Percentiles rank a stretch among this genome's conserved stretches.
These are phyloP conservation scores for Carassius carassius DNA, from an alignment of 2,113 vertebrate species.

Conservation along the genomic window DNA sequence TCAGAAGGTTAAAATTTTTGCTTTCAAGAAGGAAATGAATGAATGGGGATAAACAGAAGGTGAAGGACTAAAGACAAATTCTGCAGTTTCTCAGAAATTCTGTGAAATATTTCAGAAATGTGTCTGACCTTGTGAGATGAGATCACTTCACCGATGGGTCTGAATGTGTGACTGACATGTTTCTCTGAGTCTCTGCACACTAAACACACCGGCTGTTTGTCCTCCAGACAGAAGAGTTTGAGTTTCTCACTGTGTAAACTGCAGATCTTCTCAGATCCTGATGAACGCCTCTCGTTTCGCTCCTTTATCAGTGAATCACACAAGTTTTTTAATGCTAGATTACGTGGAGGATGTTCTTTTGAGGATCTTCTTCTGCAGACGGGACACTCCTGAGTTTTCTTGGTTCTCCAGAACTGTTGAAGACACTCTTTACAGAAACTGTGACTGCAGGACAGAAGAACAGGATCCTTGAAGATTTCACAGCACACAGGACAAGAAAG, in stretches of 20 bases:
- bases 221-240: slow-evolving; percentile 11
- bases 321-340: background rate
- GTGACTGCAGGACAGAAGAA: background rate
- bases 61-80: too few relatives aligned
- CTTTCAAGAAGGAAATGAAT: too few relatives aligned
- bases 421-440: background rate
- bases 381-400: background rate
- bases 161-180: background rate
- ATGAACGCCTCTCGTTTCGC: background rate
- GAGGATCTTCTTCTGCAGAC: background rate
- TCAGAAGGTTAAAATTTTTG: too few relatives aligned
- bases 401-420: background rate
- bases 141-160: background rate
- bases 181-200: background rate
- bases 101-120: background rate
- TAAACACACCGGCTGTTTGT: background rate
- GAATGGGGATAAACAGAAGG: too few relatives aligned
- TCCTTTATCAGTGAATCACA: background rate
- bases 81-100: too few relatives aligned
- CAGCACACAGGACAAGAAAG: background rate
- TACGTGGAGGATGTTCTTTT: accelerated
- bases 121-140: background rate
- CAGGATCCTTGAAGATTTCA: background rate
- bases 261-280: background rate
- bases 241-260: background rate